phyloP scores from a whole-genome alignment of 2,113 vertebrate genomes.

The Menidia beryllina region DNA sequence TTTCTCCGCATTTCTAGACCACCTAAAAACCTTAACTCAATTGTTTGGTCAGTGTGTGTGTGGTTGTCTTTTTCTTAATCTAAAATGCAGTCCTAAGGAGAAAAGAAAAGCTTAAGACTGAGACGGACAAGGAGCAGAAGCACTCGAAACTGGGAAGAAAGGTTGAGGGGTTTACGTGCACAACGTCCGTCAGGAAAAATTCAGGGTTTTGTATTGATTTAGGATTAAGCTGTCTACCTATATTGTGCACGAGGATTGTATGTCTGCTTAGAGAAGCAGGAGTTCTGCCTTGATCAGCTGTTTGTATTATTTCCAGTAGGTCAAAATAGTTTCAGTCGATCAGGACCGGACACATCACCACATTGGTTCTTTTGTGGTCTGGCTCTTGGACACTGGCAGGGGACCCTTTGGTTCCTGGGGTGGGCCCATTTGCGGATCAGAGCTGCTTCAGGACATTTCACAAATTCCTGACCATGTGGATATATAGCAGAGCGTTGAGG shows the following conservation, averaged over 20 bases:
- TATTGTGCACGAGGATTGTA: slow-evolving; percentile 29
- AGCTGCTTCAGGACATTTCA: not conserved
- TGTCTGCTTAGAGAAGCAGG: slow-evolving; percentile 4
- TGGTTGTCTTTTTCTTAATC: slow-evolving; percentile 19
- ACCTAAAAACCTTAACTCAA: slow-evolving; percentile 50
- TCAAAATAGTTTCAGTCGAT: slow-evolving; percentile 1
- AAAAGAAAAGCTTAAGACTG: slow-evolving; percentile 36
- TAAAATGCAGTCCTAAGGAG: slow-evolving; percentile 47
- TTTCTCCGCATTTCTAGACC: slow-evolving; percentile 69
- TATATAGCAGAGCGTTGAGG: too few relatives aligned
- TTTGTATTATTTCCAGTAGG: not conserved
- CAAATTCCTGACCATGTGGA: not conserved
- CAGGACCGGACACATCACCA: not conserved
- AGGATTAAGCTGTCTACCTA: slow-evolving; percentile 43
- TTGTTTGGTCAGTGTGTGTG: slow-evolving; percentile 14
- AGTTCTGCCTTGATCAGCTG: not conserved
- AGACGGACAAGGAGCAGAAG: slow-evolving; percentile 41
- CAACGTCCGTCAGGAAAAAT: slow-evolving; percentile 59
- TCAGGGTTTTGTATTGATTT: slow-evolving; percentile 32
- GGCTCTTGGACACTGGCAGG: not conserved
- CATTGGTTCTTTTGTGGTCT: not conserved
- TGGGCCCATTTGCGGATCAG: not conserved
- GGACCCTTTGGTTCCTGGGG: not conserved
- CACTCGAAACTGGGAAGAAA: slow-evolving; percentile 21
- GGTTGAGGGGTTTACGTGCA: slow-evolving; percentile 52